These are phyloP conservation scores for Cardiocondyla obscurior DNA, from an alignment of 1,140 invertebrate species.

Conservation along the genomic window DNA sequence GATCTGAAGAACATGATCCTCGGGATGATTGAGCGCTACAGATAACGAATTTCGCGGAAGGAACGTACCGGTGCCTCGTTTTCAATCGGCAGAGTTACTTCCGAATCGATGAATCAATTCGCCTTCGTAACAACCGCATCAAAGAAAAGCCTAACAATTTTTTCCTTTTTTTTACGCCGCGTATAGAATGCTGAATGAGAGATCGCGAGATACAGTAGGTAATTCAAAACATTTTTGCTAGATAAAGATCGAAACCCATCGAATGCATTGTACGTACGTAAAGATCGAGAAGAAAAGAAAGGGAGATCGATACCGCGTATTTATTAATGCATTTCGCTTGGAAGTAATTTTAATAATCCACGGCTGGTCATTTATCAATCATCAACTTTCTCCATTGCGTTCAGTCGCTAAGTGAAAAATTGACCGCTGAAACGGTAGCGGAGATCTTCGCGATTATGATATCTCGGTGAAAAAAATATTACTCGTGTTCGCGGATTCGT, in stretches of 20 bases:
- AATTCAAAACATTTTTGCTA: neutral
- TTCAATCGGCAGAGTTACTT: slow-evolving; percentile 34
- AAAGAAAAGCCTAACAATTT: slow-evolving; percentile 6
- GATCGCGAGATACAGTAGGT: neutral
- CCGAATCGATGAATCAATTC: slow-evolving; percentile 55
- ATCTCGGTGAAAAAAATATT: slow-evolving; percentile 56
- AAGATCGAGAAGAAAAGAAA: neutral
- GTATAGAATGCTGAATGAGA: neutral
- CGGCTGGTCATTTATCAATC: neutral
- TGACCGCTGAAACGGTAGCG: neutral
- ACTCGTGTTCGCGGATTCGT: slow-evolving; percentile 62
- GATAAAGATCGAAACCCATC: neutral
- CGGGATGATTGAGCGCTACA: slow-evolving; percentile 46
- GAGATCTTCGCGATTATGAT: slow-evolving; percentile 54
- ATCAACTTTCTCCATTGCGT: neutral
- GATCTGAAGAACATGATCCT: slow-evolving; percentile 52
- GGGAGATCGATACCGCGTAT: neutral
- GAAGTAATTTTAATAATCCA: neutral
- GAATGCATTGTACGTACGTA: neutral
- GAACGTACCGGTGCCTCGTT: slow-evolving; percentile 35
- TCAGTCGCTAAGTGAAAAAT: too few species aligned
- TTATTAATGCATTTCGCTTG: neutral
- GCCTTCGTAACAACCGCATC: slow-evolving; percentile 16
- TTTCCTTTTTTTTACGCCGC: neutral
- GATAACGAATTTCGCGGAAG: slow-evolving; percentile 61